Conservation (phyloP, 2,797 vertebrate species). For the Sciurus carolinensis region DNA sequence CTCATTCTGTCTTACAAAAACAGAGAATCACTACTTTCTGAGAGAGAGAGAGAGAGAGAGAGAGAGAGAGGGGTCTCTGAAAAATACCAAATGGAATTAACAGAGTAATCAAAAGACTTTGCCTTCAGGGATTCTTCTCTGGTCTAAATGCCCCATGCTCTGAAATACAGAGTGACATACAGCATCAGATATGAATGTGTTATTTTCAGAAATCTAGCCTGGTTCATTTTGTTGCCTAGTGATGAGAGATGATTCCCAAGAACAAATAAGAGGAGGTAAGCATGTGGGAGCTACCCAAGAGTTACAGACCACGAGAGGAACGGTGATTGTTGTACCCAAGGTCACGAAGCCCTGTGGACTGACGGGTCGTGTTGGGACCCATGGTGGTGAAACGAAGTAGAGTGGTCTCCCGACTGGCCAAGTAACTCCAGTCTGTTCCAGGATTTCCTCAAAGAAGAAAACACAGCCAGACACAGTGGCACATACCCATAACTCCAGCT, state of each 20-base stretch:
- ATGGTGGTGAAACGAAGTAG: not conserved
- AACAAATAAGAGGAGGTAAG: not conserved
- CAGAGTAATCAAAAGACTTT: not conserved
- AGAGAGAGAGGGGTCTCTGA: not conserved
- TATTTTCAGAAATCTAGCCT: conserved; percentile 32
- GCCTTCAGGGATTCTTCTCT: not conserved
- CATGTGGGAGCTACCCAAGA: not conserved
- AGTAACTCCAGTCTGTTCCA: not conserved
- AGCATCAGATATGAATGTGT: not conserved
- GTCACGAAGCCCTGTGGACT: not conserved
- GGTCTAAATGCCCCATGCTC: not conserved
- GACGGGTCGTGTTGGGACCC: not conserved
- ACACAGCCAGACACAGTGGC: not conserved
- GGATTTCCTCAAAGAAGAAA: conserved; percentile 26
- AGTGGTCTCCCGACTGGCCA: not conserved
- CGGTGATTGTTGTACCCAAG: not conserved
- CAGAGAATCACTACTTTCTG: conserved; percentile 21
- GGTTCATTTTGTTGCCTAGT: conserved; percentile 16
- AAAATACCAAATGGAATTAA: conserved; percentile 22
- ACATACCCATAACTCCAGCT: not conserved
- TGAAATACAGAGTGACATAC: not conserved
- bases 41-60: not conserved
- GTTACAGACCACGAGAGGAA: not conserved
- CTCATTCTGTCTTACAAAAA: conserved; percentile 5
- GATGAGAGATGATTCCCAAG: not conserved